A percentile compares a stretch with the other conserved stretches of the same genome.
These are phyloP conservation scores for Ischnus inquisitorius DNA, from an alignment of 2,888 invertebrate genomes.

Conservation along the genomic window DNA sequence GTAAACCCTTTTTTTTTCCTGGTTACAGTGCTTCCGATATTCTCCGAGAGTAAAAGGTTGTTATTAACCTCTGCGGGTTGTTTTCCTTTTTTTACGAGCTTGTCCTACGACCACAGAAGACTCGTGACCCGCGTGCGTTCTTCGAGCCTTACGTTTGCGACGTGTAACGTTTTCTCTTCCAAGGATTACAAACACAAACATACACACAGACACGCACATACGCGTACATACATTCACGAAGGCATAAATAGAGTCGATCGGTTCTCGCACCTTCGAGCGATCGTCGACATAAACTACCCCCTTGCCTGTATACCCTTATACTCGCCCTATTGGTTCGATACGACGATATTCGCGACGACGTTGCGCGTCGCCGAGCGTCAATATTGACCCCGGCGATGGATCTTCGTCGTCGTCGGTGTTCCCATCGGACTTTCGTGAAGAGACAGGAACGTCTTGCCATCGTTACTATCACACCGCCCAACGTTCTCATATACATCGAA, in stretches of 20 bases:
- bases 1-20: conserved; percentile 1
- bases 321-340: conserved; percentile 30
- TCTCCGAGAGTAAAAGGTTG: background rate
- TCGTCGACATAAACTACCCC: conserved; percentile 22
- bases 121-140: conserved; percentile 28
- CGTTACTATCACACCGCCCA: background rate
- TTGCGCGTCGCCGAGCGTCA: conserved; percentile 67
- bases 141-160: conserved; percentile 17
- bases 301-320: conserved; percentile 3
- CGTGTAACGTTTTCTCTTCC: conserved; percentile 23
- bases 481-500: conserved; percentile 4
- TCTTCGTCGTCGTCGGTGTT: conserved; percentile 64
- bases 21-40: background rate
- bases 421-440: conserved; percentile 49
- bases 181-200: conserved; percentile 39
- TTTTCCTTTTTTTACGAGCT: background rate
- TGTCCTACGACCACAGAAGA: background rate
- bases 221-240: background rate
- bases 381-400: conserved; percentile 73
- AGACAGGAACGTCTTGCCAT: conserved; percentile 39
- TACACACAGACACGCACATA: conserved; percentile 1
- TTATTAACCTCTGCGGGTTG: background rate
- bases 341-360: conserved; percentile 65
- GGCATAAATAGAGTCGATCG: conserved; percentile 13
- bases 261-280: conserved; percentile 35